Evolutionary conservation across 2,113 vertebrate species (phyloP).

Genomic region (Salvelinus fontinalis): DNA sequence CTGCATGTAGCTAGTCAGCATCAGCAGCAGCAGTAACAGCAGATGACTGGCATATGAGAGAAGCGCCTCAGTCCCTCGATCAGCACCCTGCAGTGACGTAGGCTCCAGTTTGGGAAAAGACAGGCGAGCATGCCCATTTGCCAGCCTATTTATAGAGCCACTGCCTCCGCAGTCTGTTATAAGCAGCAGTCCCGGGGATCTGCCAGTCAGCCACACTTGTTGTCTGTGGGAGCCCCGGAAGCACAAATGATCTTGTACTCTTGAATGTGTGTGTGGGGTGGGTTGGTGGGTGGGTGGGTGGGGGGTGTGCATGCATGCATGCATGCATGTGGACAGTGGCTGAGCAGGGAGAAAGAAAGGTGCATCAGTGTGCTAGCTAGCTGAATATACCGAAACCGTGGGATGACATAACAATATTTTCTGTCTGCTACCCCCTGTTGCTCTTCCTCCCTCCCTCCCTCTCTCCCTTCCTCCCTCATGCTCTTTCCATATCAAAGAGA

Average conservation of each 20-base stretch:
- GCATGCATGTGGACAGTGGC: not conserved
- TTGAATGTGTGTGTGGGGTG: not conserved
- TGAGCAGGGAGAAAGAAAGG: not conserved
- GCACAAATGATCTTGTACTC: too few relatives aligned
- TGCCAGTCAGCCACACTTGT: not conserved
- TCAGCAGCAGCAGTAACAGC: too few relatives aligned
- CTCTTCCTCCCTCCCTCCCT: not conserved
- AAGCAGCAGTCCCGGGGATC: not conserved
- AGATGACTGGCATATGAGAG: too few relatives aligned
- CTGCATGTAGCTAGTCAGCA: too few relatives aligned
- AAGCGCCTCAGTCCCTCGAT: not conserved
- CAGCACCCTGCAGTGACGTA: constrained; percentile 3
- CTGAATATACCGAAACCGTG: not conserved
- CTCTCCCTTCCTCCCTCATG: not conserved
- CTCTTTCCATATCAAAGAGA: not conserved
- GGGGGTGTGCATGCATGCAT: not conserved
- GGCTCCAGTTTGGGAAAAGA: constrained; percentile 9
- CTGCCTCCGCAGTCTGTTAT: constrained; percentile 4
- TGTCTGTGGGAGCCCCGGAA: too few relatives aligned
- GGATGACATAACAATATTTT: constrained; percentile 1
- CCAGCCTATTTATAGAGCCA: constrained; percentile 1
- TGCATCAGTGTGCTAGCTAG: not conserved
- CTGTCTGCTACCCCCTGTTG: not conserved
- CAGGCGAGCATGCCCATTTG: not conserved
- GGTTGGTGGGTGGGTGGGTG: not conserved